A percentile compares a stretch with the other conserved stretches of the same genome.
phyloP scores from a whole-genome alignment of 2,113 vertebrate genomes.

The Antigone vipio region DNA sequence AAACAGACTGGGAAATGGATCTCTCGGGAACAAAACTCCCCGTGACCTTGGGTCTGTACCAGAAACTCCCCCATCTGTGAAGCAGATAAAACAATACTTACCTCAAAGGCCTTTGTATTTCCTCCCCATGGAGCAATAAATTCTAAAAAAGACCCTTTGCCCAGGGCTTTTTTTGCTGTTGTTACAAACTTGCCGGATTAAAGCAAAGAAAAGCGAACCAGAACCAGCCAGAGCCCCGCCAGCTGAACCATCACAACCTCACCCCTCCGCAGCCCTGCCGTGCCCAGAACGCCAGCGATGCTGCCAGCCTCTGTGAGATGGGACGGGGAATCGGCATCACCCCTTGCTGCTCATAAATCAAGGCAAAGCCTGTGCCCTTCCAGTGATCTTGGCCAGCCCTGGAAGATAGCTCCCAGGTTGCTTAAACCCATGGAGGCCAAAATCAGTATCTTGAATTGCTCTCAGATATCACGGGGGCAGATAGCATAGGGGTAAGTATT shows the following conservation, averaged over 20 bases:
- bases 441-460: not conserved
- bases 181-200: not conserved
- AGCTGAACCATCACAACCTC: not conserved
- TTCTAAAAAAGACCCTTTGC: not conserved
- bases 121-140: not conserved
- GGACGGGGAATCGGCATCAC: not conserved
- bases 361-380: not conserved
- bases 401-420: not conserved
- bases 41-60: not conserved
- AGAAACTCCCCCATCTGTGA: conserved; percentile 18
- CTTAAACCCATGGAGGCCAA: not conserved
- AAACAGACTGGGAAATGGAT: not conserved
- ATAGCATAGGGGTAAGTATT: not conserved
- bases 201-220: not conserved
- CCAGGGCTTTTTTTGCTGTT: not conserved
- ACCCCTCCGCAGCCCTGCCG: not conserved
- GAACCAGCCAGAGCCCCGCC: not conserved
- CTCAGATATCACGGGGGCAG: not conserved
- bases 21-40: not conserved
- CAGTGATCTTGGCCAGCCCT: not conserved
- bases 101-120: conserved; percentile 37
- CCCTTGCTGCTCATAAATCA: not conserved
- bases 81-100: conserved; percentile 42
- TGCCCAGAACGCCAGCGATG: not conserved
- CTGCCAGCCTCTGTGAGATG: not conserved